phyloP scores from a whole-genome alignment of 2,888 invertebrate genomes.

The Heliconius sara region DNA sequence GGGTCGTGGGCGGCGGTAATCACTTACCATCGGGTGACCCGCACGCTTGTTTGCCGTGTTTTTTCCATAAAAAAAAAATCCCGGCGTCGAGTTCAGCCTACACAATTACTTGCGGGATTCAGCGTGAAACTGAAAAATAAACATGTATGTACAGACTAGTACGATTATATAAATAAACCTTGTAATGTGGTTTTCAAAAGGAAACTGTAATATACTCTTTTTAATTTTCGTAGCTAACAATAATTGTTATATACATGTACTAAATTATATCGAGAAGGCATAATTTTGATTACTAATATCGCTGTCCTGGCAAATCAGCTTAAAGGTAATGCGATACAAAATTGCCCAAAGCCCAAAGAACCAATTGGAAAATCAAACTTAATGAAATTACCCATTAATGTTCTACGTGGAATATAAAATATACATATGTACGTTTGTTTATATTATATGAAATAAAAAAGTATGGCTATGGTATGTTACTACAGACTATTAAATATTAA shows the following conservation, averaged over 20 bases:
- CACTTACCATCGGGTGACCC: too few species aligned
- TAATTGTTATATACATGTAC: background rate
- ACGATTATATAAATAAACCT: background rate
- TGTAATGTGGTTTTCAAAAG: background rate
- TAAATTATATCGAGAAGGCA: background rate
- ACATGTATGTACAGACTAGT: background rate
- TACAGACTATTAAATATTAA: too few species aligned
- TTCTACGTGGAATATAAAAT: background rate
- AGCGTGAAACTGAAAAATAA: too few species aligned
- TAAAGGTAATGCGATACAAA: conserved; percentile 70
- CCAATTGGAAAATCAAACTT: conserved; percentile 16
- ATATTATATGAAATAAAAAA: background rate
- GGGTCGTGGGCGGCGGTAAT: too few species aligned
- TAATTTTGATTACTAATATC: conserved; percentile 57
- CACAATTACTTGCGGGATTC: too few species aligned
- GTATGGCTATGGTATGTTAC: too few species aligned
- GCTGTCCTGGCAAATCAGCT: conserved; percentile 73
- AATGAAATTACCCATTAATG: conserved; percentile 12
- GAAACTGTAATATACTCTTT: background rate
- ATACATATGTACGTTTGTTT: background rate
- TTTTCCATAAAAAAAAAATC: too few species aligned
- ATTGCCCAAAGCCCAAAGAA: conserved; percentile 55
- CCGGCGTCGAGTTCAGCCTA: too few species aligned
- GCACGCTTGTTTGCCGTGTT: too few species aligned
- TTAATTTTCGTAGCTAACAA: background rate